Conservation (phyloP, 2,797 vertebrate species). For the Nyctibius grandis region DNA sequence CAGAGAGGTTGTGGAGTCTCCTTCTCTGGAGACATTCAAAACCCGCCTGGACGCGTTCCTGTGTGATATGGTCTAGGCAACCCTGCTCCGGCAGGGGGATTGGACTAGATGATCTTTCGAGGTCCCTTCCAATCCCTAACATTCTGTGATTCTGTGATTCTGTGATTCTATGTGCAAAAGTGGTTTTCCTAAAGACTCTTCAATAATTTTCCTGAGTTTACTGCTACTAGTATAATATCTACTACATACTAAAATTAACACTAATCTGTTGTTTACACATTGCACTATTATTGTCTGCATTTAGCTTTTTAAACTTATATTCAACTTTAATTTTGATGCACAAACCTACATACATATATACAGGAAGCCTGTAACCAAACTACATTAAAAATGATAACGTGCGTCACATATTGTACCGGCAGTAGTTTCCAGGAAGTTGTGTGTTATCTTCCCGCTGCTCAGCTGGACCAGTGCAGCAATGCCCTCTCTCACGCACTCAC, state of each 20-base stretch:
- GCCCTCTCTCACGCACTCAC: neutral
- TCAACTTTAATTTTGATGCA: neutral
- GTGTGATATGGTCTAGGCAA: too few species aligned
- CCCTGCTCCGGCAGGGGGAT: too few species aligned
- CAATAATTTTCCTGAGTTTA: neutral
- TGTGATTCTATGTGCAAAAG: neutral
- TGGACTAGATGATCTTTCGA: too few species aligned
- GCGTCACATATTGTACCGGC: neutral
- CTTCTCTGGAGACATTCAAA: too few species aligned
- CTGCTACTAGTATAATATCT: neutral
- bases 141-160: too few species aligned
- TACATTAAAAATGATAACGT: neutral
- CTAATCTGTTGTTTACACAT: neutral
- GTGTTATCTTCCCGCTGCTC: accelerated
- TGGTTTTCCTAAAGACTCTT: neutral
- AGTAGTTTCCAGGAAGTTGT: neutral
- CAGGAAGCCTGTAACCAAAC: neutral
- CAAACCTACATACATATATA: neutral
- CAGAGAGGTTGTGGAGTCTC: too few species aligned
- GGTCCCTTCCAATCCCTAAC: too few species aligned
- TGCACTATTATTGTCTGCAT: neutral
- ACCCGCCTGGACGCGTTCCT: too few species aligned
- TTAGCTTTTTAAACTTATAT: neutral
- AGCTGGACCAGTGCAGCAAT: neutral
- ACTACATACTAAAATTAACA: neutral